Conservation (phyloP, 2,113 vertebrate genomes). For the Amazona guildingii region DNA sequence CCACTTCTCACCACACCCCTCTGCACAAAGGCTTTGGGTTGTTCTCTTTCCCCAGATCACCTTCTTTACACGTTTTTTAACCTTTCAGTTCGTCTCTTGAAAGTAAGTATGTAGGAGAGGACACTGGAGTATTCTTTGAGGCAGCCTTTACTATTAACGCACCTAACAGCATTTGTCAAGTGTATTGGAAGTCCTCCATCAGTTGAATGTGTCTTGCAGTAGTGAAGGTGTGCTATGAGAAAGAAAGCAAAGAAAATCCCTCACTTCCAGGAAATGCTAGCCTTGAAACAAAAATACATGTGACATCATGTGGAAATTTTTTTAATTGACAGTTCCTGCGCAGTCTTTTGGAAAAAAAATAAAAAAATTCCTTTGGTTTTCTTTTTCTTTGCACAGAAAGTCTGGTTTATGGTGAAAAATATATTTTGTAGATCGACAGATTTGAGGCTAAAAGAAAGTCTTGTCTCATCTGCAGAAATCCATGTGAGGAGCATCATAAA, state of each 20-base stretch:
- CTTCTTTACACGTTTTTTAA: not conserved
- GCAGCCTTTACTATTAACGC: not conserved
- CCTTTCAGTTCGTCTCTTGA: not conserved
- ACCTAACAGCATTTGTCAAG: not conserved
- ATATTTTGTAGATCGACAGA: not conserved
- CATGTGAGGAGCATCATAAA: not conserved
- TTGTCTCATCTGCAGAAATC: not conserved
- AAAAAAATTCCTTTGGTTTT: not conserved
- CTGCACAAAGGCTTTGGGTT: not conserved
- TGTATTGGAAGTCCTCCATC: not conserved
- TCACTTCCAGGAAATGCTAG: not conserved
- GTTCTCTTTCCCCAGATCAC: not conserved
- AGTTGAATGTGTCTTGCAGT: not conserved
- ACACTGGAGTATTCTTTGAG: not conserved
- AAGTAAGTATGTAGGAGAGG: not conserved
- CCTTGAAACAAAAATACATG: not conserved
- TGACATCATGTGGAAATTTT: not conserved
- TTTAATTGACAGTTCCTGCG: not conserved
- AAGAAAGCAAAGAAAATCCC: not conserved
- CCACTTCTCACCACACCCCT: not conserved
- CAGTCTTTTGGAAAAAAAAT: not conserved
- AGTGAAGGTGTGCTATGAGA: not conserved
- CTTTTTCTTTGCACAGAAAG: not conserved
- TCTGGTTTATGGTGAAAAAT: not conserved
- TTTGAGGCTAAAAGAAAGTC: not conserved